Base-by-base conservation (phyloP, 2,797 vertebrate genomes). In the Enteromius thamalakanensis region DNA sequence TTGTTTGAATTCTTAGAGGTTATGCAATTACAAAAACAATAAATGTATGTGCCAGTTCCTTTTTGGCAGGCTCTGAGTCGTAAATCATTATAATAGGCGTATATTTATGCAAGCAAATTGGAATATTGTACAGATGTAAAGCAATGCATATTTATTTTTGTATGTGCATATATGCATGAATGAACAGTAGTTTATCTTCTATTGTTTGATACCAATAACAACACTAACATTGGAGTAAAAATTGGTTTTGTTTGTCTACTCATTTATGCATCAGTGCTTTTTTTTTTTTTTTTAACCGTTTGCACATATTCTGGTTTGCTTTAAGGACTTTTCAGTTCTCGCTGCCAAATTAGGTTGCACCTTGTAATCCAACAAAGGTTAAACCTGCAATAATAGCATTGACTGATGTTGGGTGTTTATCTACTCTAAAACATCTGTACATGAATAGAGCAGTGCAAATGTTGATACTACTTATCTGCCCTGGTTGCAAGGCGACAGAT, bases 371-470 rank as follows among this genome's bases (percentile, higher is more conserved):
- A 23, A 26, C 53, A 58, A 40, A 76, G 51, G 72, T 67, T 53
- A 37, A 37, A 79, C 11, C 76, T 51, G 29, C 29, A 65, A 14
- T 68, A 26, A 79, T 40, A 51, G 12, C 64, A 37, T 26, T 40
- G 77, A 40, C 29, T 40, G 29, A 53, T 79, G 47, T 40, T 11
- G 64, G 29, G 26, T 6, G 45, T 53, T 53, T 53, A 67, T 79
- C 77, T 68, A 6, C 64, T 79, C 62, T 53, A n/a, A 58, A 80
- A 53, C 65, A 80, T 80, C 78, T 70, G 76, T 23, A 42, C 7
- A 1, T 67, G 26, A 67, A 51, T 55, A 42, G 49, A 23, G 49
- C 34, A 29, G 21, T 69, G 34, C 32, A 55, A 55, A 77, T 62
- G 32, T 69, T 67, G 45, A 67, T 79, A 6, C 7, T 67, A 53